Evolutionary conservation across 2,888 invertebrate genomes (phyloP), one percentile per base, ranked within the genome.

Genomic region (Coremacera marginata): DNA sequence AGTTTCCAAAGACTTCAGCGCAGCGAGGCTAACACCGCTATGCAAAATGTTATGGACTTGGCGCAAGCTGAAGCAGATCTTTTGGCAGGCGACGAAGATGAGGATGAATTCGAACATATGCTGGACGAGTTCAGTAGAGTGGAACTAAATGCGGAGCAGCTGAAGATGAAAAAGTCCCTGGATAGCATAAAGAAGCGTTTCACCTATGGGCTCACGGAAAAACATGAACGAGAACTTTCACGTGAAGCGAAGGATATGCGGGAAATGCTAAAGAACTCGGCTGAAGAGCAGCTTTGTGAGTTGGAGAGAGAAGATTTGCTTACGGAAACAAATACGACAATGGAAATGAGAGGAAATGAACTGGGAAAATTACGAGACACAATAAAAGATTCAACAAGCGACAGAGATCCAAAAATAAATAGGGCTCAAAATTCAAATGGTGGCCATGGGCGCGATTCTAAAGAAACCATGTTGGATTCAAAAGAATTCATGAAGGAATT

Each of bases 101-200:
- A 89, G 73, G 87, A 88, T 74, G 87, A 88, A 60, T 89, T 89
- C 57, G 89, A 89, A 80, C 82, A 89, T 62, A 85, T 89, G 82
- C 82, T 89, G 7, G 86, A 87, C 68, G 85, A 86, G 65, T 82
- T 89, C 52, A 86, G 86, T 5, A 86, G 84, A 75, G 83, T 86
- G 3, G 84, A 86, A 68, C 81, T 87, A 3, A 87, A 88, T 75
- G 82, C 85, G 9, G 87, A 88, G n/a, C 87, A 88, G 72, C 70
- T 87, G 1, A 89, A 89, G 80, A 89, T 89, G 84, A 84, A 88
- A 70, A 88, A 88, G 74, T 89, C 89, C 0, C 77, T 89, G 70
- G 88, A 89, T 49, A 87, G 84, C 55, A 89, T 89, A 49, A 89
- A 88, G 76, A 86, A 86, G 51, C 86, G 89, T 5, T 88, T 88